Conservation (phyloP, 2,797 vertebrate species). For the Sternotherus odoratus region DNA sequence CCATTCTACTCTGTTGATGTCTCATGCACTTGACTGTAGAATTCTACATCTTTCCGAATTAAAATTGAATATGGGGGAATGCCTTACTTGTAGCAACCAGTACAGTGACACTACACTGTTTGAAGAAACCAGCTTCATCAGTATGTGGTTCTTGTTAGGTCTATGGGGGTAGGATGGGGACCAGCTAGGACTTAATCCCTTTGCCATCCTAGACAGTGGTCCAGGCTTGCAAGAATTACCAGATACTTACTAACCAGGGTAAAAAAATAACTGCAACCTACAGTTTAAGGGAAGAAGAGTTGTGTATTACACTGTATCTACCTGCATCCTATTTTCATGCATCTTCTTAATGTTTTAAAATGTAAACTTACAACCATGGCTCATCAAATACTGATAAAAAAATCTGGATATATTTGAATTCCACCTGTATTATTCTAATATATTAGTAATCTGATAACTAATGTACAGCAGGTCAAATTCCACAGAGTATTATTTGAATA, state of each 20-base stretch:
- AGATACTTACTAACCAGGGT: not conserved
- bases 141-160: not conserved
- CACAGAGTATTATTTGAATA: conserved; percentile 35
- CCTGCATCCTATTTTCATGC: not conserved
- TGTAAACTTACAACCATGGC: not conserved
- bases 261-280: not conserved
- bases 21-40: not conserved
- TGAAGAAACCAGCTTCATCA: not conserved
- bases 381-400: conserved; percentile 9
- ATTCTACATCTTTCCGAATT: not conserved
- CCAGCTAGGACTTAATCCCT: not conserved
- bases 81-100: not conserved
- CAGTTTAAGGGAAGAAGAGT: not conserved
- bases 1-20: not conserved
- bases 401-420: not conserved
- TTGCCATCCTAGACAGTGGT: not conserved
- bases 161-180: not conserved
- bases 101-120: not conserved
- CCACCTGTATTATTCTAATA: conserved; percentile 15
- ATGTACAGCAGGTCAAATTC: not conserved
- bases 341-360: not conserved
- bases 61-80: not conserved
- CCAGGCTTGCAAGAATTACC: not conserved
- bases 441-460: not conserved
- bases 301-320: not conserved